Evolutionary conservation across 1,140 invertebrate species (phyloP), one percentile per base, ranked within the genome.

Genomic region (Zaprionus taronus): DNA sequence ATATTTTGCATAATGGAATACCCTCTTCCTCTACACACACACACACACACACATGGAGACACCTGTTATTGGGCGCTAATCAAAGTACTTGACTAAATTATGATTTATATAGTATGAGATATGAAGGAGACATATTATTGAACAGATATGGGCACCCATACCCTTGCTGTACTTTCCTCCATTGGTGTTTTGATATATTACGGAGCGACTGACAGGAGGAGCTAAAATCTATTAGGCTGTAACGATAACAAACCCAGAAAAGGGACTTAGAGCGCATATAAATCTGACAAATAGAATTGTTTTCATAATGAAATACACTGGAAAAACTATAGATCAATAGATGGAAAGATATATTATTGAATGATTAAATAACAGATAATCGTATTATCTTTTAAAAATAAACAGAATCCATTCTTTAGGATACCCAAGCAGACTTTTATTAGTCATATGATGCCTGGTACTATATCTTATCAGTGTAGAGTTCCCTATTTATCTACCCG

Each of bases 51-150:
- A 28, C 26, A 28, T 28, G 31, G 31, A 34, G 26, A 82, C 79
- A 82, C 72, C 68, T 82, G 76, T 71, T 82, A 53, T 79, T 47
- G 28, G 44, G 12, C 26, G 28, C 62, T 72, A 85, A 85, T 85
- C 83, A 85, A 71, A 69, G 76, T 44, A 63, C 66, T 82, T 49
- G 72, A 82, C 83, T 86, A 24, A 73, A 67, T 70, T 68, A 72
- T 83, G 82, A 85, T 82, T 86, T 86, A 49, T 82, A 57, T 69
- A 71, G 24, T 28, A 36, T 49, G 41, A 47, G 57, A 68, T 47
- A 47, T 38, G 41, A 60, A 22, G 31, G 47, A 24, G 1, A 69
- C 38, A 74, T 70, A 63, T n/a, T 36, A 7, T 17, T 28, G 5
- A 26, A 51, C 20, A 51, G 58, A 74, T 74, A 57, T 53, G 53